Conservation (phyloP, 2,113 vertebrate genomes). For the Odontophorus gujanensis region DNA sequence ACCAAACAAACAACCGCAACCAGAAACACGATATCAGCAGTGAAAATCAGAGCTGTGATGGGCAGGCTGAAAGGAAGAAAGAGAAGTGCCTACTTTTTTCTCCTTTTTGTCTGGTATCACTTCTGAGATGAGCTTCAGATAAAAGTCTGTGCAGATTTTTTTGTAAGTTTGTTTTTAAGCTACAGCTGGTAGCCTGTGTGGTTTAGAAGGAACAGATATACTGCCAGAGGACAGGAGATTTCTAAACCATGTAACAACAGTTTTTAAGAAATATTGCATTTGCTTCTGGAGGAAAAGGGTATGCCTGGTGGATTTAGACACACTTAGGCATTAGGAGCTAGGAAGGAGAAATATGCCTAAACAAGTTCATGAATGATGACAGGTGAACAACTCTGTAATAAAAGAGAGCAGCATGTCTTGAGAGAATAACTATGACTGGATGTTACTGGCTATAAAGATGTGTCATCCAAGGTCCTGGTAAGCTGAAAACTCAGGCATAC, state of each 20-base stretch:
- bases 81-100: neutral
- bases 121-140: neutral
- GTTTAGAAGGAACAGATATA: neutral
- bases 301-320: too few relatives aligned
- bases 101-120: neutral
- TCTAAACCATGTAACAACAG: neutral
- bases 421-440: neutral
- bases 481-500: neutral
- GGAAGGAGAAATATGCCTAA: neutral
- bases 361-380: neutral
- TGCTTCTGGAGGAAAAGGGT: neutral
- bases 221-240: neutral
- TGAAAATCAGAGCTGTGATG: conserved; percentile 7
- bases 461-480: neutral
- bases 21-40: neutral
- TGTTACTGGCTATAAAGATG: neutral
- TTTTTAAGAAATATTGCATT: neutral
- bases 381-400: neutral
- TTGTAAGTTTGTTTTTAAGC: neutral
- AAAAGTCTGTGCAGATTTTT: neutral
- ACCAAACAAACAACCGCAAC: neutral
- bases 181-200: neutral
- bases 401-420: neutral
- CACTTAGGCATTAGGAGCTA: neutral
- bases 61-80: neutral